phyloP scores from a whole-genome alignment of 2,888 invertebrate genomes.

The Leucoma salicis region DNA sequence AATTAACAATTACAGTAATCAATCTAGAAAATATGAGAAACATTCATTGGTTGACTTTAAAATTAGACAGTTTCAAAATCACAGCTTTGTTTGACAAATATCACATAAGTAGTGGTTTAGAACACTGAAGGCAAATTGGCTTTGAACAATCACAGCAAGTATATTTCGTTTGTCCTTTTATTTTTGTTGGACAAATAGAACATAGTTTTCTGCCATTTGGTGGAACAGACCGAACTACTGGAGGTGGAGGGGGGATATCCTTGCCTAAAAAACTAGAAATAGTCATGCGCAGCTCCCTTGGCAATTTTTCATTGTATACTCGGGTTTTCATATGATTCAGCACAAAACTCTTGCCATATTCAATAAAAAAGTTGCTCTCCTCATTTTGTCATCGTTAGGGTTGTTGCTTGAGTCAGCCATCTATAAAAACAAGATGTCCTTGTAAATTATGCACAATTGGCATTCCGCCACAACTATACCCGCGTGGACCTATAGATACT shows the following conservation, averaged over 20 bases:
- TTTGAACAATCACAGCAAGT: constrained; percentile 6
- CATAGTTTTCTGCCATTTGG: constrained; percentile 12
- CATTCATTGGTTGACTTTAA: constrained; percentile 1
- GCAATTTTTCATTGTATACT: constrained; percentile 14
- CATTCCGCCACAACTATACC: no score
- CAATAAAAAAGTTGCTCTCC: constrained; percentile 18
- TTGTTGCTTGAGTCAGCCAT: no score
- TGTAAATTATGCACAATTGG: no score
- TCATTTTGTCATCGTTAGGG: constrained; percentile 12
- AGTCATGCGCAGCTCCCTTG: constrained; percentile 9
- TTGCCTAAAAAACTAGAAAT: constrained; percentile 18
- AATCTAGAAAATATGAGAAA: constrained; percentile 2
- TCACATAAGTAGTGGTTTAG: constrained; percentile 7
- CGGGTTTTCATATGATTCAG: constrained; percentile 15
- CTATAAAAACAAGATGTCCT: no score
- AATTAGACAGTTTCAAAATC: constrained; percentile 1
- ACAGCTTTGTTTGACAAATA: constrained; percentile 5
- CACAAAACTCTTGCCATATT: constrained; percentile 17
- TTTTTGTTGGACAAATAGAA: constrained; percentile 3
- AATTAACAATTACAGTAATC: constrained; percentile 1
- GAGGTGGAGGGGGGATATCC: constrained; percentile 10
- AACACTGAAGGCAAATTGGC: constrained; percentile 8
- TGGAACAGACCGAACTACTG: constrained; percentile 8
- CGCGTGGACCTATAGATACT: no score
- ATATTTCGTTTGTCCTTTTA: constrained; percentile 1